Percentiles rank a stretch among this genome's conserved stretches.
Evolutionary conservation across 2,888 invertebrate species (phyloP).

Genomic region (Elaeidobius kamerunicus): DNA sequence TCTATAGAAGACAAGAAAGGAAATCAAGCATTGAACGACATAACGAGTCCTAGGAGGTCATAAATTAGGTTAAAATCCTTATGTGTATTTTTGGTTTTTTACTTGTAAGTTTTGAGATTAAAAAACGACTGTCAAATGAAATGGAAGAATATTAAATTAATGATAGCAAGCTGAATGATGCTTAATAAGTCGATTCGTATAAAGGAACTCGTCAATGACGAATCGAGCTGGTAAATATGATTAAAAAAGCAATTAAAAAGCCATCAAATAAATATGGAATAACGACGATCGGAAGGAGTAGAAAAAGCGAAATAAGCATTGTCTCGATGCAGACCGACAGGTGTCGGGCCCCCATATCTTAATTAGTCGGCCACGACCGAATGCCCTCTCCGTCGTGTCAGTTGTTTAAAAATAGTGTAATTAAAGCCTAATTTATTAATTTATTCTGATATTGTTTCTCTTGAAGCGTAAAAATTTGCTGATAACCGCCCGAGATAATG

Average conservation of each 20-base stretch:
- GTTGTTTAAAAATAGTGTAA: conserved; percentile 49
- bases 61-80: too few species aligned
- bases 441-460: conserved; percentile 52
- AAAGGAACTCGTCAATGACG: too few species aligned
- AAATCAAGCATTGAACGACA: too few species aligned
- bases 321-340: conserved; percentile 26
- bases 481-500: conserved; percentile 51
- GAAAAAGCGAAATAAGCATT: conserved; percentile 18
- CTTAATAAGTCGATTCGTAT: too few species aligned
- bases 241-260: conserved; percentile 18
- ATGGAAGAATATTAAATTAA: too few species aligned
- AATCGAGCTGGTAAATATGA: background rate
- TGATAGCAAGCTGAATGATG: too few species aligned
- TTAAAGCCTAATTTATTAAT: conserved; percentile 53
- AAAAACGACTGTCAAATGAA: too few species aligned
- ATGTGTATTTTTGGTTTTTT: too few species aligned
- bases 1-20: too few species aligned
- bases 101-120: too few species aligned
- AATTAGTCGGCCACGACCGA: conserved; percentile 38
- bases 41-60: too few species aligned
- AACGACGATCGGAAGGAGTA: conserved; percentile 2
- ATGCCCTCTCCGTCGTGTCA: conserved; percentile 49
- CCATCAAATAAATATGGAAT: conserved; percentile 8
- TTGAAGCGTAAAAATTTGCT: conserved; percentile 49
- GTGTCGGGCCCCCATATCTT: conserved; percentile 41